A percentile compares a stretch with the other conserved stretches of the same genome.
These are phyloP conservation scores for Gopherus evgoodei DNA, from an alignment of 2,113 vertebrate genomes.

Conservation along the genomic window DNA sequence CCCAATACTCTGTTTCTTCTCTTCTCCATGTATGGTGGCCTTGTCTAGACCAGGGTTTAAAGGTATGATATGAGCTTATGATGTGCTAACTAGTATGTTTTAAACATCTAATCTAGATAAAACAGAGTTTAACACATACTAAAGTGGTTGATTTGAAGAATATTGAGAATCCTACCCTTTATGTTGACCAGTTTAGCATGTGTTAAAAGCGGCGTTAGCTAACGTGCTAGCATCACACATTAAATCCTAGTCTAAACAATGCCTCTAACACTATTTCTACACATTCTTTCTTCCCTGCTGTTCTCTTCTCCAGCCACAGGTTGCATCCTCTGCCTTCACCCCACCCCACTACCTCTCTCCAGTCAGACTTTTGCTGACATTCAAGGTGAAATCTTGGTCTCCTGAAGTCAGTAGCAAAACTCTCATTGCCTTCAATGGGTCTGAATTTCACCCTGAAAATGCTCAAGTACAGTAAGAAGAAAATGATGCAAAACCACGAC, in stretches of 20 bases:
- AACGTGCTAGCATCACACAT: accelerated
- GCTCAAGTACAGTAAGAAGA: background rate
- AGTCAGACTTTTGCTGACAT: accelerated
- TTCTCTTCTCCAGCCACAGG: background rate
- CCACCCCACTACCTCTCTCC: background rate
- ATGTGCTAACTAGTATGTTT: accelerated
- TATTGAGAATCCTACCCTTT: background rate
- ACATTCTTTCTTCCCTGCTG: background rate
- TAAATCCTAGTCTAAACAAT: background rate
- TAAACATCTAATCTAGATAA: background rate
- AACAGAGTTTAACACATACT: background rate
- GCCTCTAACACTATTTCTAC: background rate
- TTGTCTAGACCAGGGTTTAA: background rate
- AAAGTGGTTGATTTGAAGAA: background rate
- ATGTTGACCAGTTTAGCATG: accelerated
- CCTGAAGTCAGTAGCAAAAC: accelerated
- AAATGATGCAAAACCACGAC: accelerated
- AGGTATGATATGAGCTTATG: background rate
- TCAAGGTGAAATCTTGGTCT: background rate
- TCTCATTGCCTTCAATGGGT: accelerated
- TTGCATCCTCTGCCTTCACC: no score
- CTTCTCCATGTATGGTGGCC: accelerated
- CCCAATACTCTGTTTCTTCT: background rate
- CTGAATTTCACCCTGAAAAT: background rate
- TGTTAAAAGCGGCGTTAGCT: background rate